Conservation (phyloP, 1,140 invertebrate species). For the Hylyphantes graminicola region DNA sequence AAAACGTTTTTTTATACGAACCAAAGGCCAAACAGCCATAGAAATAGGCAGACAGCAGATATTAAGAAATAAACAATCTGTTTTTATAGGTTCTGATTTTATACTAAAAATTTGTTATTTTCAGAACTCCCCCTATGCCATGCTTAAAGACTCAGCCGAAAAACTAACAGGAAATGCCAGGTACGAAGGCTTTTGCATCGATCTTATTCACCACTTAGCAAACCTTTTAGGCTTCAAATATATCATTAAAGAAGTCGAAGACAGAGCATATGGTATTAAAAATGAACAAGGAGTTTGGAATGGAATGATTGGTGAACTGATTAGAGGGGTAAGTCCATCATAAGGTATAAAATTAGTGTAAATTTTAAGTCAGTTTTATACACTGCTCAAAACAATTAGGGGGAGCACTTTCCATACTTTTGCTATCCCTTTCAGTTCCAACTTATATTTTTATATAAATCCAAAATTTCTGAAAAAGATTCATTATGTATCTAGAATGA, state of each 20-base stretch:
- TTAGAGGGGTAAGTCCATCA: conserved; percentile 70
- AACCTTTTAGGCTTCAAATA: conserved; percentile 62
- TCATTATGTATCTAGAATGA: no score
- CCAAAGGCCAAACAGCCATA: no score
- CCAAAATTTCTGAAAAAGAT: no score
- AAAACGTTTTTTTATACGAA: no score
- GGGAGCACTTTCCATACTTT: no score
- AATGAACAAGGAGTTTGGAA: conserved; percentile 63
- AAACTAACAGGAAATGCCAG: conserved; percentile 77
- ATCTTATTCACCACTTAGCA: conserved; percentile 73
- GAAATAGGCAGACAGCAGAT: no score
- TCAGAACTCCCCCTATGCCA: conserved; percentile 69
- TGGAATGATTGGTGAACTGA: conserved; percentile 65
- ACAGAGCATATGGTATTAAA: conserved; percentile 57
- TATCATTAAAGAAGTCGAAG: conserved; percentile 62
- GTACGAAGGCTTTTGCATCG: conserved; percentile 84
- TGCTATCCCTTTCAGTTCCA: no score
- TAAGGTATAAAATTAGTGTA: no score
- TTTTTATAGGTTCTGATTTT: no score
- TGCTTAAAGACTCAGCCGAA: conserved; percentile 65
- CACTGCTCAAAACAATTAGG: no score
- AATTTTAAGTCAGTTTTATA: neutral
- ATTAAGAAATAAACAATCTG: no score
- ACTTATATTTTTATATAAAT: no score
- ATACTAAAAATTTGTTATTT: conserved; percentile 16